Conservation (phyloP, 2,113 vertebrate genomes). For the Cephalopterus ornatus region DNA sequence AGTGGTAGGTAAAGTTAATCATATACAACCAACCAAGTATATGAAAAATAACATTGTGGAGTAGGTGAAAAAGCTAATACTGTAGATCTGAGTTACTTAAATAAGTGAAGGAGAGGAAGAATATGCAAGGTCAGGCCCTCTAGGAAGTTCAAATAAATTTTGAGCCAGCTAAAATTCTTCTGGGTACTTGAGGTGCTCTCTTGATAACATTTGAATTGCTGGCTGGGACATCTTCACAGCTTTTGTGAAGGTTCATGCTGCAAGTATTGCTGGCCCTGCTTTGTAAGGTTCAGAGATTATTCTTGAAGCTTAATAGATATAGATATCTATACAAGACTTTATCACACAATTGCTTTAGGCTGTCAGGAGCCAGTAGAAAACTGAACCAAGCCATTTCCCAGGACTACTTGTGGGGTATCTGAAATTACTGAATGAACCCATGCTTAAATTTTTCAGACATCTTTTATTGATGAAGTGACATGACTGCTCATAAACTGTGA, state of each 20-base stretch:
- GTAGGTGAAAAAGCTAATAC: background rate
- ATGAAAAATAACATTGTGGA: background rate
- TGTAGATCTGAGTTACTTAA: background rate
- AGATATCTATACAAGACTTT: background rate
- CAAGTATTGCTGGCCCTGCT: background rate
- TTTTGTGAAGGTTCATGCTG: background rate
- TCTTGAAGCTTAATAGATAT: background rate
- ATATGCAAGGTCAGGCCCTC: background rate
- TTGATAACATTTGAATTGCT: background rate
- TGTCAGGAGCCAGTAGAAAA: background rate
- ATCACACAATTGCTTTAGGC: background rate
- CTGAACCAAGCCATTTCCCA: background rate
- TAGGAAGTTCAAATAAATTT: background rate
- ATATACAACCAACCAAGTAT: conserved; percentile 68
- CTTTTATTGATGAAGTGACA: conserved; percentile 14
- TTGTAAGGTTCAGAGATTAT: background rate
- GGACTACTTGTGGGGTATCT: background rate
- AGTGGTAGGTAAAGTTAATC: conserved; percentile 71
- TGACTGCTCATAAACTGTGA: background rate
- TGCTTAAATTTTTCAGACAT: background rate
- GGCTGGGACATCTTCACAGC: background rate
- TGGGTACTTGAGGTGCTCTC: background rate
- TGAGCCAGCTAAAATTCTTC: background rate
- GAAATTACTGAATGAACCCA: background rate
- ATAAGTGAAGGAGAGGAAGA: background rate